Base-by-base conservation (phyloP, 2,797 vertebrate genomes). In the Parauchenoglanis punctatus region DNA sequence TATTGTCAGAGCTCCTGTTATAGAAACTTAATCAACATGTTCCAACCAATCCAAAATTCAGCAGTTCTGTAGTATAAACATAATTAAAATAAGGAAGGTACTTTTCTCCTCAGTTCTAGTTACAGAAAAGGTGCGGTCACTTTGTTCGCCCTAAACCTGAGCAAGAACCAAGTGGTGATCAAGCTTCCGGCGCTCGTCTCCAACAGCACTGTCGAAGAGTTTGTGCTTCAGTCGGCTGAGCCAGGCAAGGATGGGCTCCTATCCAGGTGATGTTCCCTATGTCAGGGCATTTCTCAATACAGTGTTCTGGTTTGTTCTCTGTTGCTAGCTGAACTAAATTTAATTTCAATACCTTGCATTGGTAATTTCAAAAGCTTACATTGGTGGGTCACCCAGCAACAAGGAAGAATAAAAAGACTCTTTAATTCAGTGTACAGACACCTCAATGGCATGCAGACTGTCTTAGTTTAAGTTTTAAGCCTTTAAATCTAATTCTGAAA, bases 111-210 rank as follows among this genome's bases (percentile, higher is more conserved):
- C 84, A 96, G 94, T 91, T 90, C 94, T 65, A 93, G 95, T n/a
- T 98, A 97, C 93, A 92, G 89, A 88, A 82, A 88, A 28, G 98
- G 98, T 63, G 96, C 98, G 0, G 93, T 99, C 83, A 98, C 97
- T 0, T 85, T 99, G 80, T 96, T 98, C 20, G 95, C 93, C 67
- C 91, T 99, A 94, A 99, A 99, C 92, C 94, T 99, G 77, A 92
- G 95, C n/a, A 91, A 94, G 0, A 54, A 87, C 7, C 93, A 95
- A 18, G 93, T 94, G 52, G 86, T 56, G 28, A 83, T 99, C 89
- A 88, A 86, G 11, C 76, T 97, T 5, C 97, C 97, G 0, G 12
- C 35, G 1, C 28, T 86, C 4, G 85, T 96, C 13, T 91, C 81
- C 0, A 93, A 92, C 87, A 95, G 96, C 90, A 93, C 93, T 0